phyloP scores from a whole-genome alignment of 2,888 invertebrate genomes.

The Yponomeuta malinellus region DNA sequence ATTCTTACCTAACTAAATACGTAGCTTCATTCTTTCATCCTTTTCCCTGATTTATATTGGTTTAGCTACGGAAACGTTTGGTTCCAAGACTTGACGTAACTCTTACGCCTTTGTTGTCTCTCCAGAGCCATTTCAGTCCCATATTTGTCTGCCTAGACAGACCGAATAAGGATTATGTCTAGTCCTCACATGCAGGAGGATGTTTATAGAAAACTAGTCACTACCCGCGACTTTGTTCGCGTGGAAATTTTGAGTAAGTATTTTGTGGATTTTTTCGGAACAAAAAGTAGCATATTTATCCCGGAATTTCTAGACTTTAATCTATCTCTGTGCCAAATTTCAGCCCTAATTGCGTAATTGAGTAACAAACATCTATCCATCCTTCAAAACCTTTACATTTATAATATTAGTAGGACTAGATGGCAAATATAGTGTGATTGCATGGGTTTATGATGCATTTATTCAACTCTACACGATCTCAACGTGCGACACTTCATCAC shows the following conservation, averaged over 20 bases:
- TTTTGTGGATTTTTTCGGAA: too few species aligned
- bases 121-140: not conserved
- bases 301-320: too few species aligned
- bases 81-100: not conserved
- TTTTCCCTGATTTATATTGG: too few species aligned
- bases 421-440: not conserved
- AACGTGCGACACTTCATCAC: not conserved
- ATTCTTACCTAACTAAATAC: too few species aligned
- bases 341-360: too few species aligned
- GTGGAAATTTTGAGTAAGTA: too few species aligned
- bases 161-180: not conserved
- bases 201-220: not conserved
- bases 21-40: too few species aligned
- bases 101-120: constrained; percentile 6
- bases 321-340: too few species aligned
- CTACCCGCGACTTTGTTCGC: too few species aligned
- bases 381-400: too few species aligned
- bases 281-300: too few species aligned
- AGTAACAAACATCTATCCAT: too few species aligned
- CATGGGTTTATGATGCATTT: not conserved
- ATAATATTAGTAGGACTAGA: not conserved
- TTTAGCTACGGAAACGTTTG: not conserved
- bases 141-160: constrained; percentile 6
- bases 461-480: not conserved
- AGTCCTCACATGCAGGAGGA: not conserved